These are phyloP conservation scores for Percopsis transmontana DNA, from an alignment of 2,113 vertebrate genomes.

Conservation along the genomic window DNA sequence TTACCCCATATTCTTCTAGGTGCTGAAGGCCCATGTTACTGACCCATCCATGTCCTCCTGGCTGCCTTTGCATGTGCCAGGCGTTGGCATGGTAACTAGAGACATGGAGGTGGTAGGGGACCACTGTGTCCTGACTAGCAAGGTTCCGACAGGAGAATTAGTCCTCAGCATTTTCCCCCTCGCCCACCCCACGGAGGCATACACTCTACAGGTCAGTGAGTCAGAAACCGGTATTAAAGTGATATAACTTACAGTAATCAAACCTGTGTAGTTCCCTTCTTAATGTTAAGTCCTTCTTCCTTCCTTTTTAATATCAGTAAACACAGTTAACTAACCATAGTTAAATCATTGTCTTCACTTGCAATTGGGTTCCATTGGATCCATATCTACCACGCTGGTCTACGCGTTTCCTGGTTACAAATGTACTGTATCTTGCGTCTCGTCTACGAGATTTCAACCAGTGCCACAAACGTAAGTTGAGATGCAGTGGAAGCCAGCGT, in stretches of 20 bases:
- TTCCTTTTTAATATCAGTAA: background rate
- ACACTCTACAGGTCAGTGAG: conserved; percentile 81
- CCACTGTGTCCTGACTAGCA: conserved; percentile 83
- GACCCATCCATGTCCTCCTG: conserved; percentile 81
- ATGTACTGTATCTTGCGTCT: background rate
- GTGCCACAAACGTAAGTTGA: background rate
- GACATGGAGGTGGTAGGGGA: conserved; percentile 91
- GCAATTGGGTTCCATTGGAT: too few species aligned
- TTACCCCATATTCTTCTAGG: conserved; percentile 62
- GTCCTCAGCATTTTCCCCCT: conserved; percentile 82
- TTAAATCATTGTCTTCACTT: too few species aligned
- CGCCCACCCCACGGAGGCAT: conserved; percentile 65
- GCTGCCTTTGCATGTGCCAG: conserved; percentile 80
- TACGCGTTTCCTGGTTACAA: background rate
- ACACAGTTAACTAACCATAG: too few species aligned
- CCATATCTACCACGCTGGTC: background rate
- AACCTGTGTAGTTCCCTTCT: background rate
- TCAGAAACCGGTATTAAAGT: background rate
- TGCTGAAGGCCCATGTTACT: conserved; percentile 82
- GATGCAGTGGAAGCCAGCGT: too few species aligned
- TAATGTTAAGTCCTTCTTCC: background rate
- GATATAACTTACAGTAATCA: too few species aligned
- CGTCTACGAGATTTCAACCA: background rate
- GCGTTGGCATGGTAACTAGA: conserved; percentile 77
- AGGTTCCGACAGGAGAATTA: conserved; percentile 71